Evolutionary conservation across 2,113 vertebrate genomes (phyloP).

Genomic region (Bettongia penicillata): DNA sequence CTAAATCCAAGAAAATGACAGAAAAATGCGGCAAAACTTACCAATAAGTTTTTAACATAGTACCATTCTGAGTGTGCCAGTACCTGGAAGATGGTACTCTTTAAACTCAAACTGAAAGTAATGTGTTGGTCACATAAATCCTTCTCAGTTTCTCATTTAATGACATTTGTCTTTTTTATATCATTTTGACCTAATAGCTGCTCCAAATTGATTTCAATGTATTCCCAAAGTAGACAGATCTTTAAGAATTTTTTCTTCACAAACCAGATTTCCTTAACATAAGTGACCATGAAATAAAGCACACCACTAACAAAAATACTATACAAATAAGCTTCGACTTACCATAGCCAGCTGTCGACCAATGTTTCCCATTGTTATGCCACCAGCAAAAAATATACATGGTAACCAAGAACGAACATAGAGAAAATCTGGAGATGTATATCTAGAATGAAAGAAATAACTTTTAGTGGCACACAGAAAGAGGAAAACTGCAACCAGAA

Average conservation of each 20-base stretch:
- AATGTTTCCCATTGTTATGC: slow-evolving; percentile 98
- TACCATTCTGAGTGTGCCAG: not conserved
- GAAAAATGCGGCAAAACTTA: not conserved
- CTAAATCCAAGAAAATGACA: not conserved
- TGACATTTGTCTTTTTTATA: slow-evolving; percentile 25
- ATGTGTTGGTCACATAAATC: slow-evolving; percentile 4
- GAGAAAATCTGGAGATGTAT: slow-evolving; percentile 96
- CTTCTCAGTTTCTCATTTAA: not conserved
- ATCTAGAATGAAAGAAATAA: slow-evolving; percentile 84
- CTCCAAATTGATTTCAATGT: slow-evolving; percentile 52
- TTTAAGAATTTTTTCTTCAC: not conserved
- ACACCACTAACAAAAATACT: not conserved
- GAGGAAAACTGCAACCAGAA: not conserved
- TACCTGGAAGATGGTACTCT: not conserved
- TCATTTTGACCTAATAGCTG: slow-evolving; percentile 15
- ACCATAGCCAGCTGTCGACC: slow-evolving; percentile 97
- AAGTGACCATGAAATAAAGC: slow-evolving; percentile 12
- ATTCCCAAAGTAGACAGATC: slow-evolving; percentile 17
- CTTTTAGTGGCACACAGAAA: slow-evolving; percentile 39
- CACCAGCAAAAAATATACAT: slow-evolving; percentile 98
- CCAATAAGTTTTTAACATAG: not conserved
- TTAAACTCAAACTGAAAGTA: not conserved
- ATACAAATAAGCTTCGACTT: slow-evolving; percentile 68
- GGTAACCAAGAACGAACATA: slow-evolving; percentile 98
- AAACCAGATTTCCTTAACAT: slow-evolving; percentile 8